Evolutionary conservation across 2,888 invertebrate genomes (phyloP).

Genomic region (Drosophila helvetica): DNA sequence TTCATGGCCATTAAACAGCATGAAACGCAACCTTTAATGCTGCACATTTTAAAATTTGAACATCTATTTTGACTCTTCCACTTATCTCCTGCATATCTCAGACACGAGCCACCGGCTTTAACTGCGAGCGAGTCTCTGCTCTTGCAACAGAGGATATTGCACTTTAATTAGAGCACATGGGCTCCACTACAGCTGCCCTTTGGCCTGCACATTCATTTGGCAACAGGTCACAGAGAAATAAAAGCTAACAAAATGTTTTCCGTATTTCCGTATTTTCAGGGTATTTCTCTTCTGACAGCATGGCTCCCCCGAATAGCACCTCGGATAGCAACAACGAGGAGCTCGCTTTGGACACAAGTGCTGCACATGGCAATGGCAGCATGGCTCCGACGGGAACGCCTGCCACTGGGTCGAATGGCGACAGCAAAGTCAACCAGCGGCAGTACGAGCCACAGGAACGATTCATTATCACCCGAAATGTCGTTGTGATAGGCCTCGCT

Average conservation of each 20-base stretch:
- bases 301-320: constrained; percentile 45
- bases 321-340: constrained; percentile 56
- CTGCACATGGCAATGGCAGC: constrained; percentile 22
- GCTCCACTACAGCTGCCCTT: neutral
- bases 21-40: neutral
- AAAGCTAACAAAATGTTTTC: neutral
- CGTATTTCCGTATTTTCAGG: neutral
- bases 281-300: constrained; percentile 7
- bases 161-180: neutral
- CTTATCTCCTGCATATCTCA: too few species aligned
- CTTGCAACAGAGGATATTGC: neutral
- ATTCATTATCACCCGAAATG: constrained; percentile 92
- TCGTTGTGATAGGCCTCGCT: constrained; percentile 92
- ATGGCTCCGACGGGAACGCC: neutral
- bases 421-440: constrained; percentile 46
- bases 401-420: constrained; percentile 24
- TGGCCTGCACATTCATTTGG: neutral
- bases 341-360: constrained; percentile 52
- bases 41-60: too few species aligned
- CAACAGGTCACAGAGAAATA: neutral
- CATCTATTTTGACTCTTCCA: too few species aligned
- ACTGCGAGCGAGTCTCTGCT: neutral
- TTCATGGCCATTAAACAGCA: constrained; percentile 23
- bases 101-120: neutral
- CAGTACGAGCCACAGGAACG: constrained; percentile 86